Conservation (phyloP, 2,888 invertebrate genomes). For the Chaitophorus viminalis region DNA sequence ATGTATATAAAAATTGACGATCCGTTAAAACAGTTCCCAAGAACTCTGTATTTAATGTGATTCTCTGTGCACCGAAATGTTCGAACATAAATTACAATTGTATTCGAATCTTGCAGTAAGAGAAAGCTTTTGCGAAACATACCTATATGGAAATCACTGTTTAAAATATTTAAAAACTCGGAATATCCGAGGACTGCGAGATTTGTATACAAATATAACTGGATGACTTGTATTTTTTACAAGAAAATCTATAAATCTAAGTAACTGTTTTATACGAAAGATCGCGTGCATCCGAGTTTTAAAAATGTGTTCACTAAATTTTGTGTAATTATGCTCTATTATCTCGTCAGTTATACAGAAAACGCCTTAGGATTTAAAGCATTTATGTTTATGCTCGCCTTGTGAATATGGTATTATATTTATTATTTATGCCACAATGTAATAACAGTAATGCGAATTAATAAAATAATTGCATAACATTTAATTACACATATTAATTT, state of each 20-base stretch:
- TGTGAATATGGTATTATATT: not conserved
- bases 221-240: not conserved
- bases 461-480: not conserved
- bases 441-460: not conserved
- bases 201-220: not conserved
- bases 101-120: constrained; percentile 1
- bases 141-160: not conserved
- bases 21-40: constrained; percentile 38
- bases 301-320: not conserved
- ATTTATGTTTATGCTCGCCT: not conserved
- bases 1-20: constrained; percentile 24
- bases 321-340: not conserved
- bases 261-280: not conserved
- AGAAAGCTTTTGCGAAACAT: not conserved
- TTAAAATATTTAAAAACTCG: not conserved
- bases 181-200: not conserved
- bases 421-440: not conserved
- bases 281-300: constrained; percentile 12
- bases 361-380: not conserved
- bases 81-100: not conserved
- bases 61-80: constrained; percentile 26
- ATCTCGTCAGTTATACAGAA: not conserved
- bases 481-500: not conserved
- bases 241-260: not conserved
- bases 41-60: constrained; percentile 28